Evolutionary conservation across 1,140 invertebrate species (phyloP), one percentile per base, ranked within the genome.

Genomic region (Apis laboriosa): DNA sequence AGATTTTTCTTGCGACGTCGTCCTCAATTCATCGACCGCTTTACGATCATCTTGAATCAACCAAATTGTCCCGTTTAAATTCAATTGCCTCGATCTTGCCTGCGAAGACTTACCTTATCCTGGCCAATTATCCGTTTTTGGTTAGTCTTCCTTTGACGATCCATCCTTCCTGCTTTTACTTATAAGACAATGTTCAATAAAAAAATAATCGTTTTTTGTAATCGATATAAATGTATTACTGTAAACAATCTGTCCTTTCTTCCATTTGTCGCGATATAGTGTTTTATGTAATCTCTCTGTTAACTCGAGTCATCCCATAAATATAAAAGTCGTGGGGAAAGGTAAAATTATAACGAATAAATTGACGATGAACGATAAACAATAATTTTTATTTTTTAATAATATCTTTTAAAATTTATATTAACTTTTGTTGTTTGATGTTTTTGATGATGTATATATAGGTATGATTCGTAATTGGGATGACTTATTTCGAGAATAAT

Each of bases 21-120:
- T 63, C 60, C n/a, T 12, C 60, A n/a, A 63, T 63, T n/a, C n/a
- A 63, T 63, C n/a, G 60, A 13, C 7, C n/a, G n/a, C 12, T 63
- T 63, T 63, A 63, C 60, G 60, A 63, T 12, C 60, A 24, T 7
- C 60, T 63, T 24, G 60, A 24, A 63, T 63, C 60, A 24, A 13
- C 60, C 60, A n/a, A 63, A 63, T 63, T 24, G 60, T 63, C 60
- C 60, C 60, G 13, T 63, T 63, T 63, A 63, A 63, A 63, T 63
- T 63, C 60, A 63, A 63, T 63, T 63, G 13, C n/a, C 60, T 63
- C n/a, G 60, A 24, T 24, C 60, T n/a, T 15, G 60, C 60, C 34
- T 63, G 60, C 60, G n/a, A 24, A 24, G n/a, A 24, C 60, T 34
- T 63, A 15, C 60, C 21, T 4, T 61, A 4, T 12, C 60, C 13